These are phyloP conservation scores for Archaeoteleia sp. DNA, from an alignment of 2,888 invertebrate genomes.

Conservation along the genomic window DNA sequence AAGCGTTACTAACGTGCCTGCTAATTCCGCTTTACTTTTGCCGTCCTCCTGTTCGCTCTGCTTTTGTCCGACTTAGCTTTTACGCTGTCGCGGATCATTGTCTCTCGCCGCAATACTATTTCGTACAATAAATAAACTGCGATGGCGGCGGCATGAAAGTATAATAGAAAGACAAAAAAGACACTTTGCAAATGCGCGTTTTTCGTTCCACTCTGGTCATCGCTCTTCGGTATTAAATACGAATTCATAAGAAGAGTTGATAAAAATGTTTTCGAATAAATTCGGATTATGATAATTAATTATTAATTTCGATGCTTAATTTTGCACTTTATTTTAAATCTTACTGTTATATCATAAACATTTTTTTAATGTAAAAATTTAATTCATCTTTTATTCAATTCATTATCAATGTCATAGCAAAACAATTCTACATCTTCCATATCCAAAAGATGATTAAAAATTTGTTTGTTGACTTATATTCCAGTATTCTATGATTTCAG, in stretches of 20 bases:
- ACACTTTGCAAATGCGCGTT: constrained; percentile 18
- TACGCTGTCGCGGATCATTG: constrained; percentile 47
- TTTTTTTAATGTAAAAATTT: no score
- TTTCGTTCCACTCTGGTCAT: constrained; percentile 39
- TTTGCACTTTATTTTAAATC: no score
- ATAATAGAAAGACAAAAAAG: no score
- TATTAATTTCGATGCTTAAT: no score
- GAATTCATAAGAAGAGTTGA: constrained; percentile 34
- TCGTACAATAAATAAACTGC: constrained; percentile 23
- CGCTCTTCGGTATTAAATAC: constrained; percentile 35
- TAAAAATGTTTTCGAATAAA: constrained; percentile 19
- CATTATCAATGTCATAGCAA: no score
- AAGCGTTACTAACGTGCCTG: constrained; percentile 63
- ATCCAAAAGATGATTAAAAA: no score
- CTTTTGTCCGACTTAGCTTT: constrained; percentile 41
- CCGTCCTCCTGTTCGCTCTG: constrained; percentile 22
- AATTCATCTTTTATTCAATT: no score
- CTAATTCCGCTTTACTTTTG: constrained; percentile 38
- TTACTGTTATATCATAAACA: no score
- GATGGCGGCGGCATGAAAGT: no score
- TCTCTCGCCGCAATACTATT: constrained; percentile 45
- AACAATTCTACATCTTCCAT: no score
- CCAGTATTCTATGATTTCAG: no score
- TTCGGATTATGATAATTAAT: constrained; percentile 16
- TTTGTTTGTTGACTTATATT: no score